Base-by-base conservation (phyloP, 2,113 vertebrate species). In the Corythoichthys haematopterus region DNA sequence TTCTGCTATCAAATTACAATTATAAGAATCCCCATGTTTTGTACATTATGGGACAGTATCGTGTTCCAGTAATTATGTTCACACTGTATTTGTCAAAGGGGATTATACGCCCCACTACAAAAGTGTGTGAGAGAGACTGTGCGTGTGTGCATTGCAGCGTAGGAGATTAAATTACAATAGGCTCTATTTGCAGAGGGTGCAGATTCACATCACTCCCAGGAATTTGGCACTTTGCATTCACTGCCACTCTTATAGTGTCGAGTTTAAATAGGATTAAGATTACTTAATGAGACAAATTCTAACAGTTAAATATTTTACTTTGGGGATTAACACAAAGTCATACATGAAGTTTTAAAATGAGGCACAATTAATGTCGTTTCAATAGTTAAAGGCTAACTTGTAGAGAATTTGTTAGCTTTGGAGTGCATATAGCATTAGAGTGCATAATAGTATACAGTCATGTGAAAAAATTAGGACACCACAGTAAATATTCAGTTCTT, bases 171-270 rank as follows among this genome's bases (percentile, higher is more conserved):
- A 50, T 87, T 80, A 64, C 80, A 68, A 56, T 68, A 83, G 74
- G 45, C 68, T 74, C 62, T 79, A 75, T 81, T 86, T 79, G 63
- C 71, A 78, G 72, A 52, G 40, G n/a, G 33, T 74, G 69, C 69
- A 71, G 59, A 82, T 65, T 76, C 48, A 70, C 48, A 65, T 70
- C 57, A 82, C 78, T 85, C 80, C 77, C 69, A 87, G 80, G 69
- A 81, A 87, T 89, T 86, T 80, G 84, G 71, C 82, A 72, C 85
- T 63, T 33, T 55, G 20, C 28, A 35, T 36, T 72, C 53, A 71
- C 12, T 55, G 35, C 51, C 75, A 74, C 8, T 28, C 9, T 81
- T 83, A 84, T 81, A 79, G 68, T 77, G 78, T 77, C 55, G 38
- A 38, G n/a, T 46, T 62, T 14, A 46, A 2, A 62, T 43, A 10